These are phyloP conservation scores for Chymomyza fuscimana DNA, from an alignment of 2,888 invertebrate species.

Conservation along the genomic window DNA sequence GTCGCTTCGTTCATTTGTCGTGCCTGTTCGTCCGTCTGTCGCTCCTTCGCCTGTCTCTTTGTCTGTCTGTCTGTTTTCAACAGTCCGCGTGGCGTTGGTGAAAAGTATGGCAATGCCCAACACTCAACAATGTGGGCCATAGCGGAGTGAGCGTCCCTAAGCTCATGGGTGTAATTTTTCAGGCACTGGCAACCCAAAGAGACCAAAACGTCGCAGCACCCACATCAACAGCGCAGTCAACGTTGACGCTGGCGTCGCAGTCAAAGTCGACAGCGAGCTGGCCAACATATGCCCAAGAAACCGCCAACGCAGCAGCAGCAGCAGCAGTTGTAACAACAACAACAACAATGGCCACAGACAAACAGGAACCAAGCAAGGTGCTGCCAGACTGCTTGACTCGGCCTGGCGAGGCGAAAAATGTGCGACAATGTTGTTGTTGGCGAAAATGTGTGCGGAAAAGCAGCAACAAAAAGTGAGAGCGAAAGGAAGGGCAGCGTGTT, in stretches of 20 bases:
- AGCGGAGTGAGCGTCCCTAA: conserved; percentile 29
- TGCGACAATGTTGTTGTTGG: background rate
- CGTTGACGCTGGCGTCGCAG: conserved; percentile 22
- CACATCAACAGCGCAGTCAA: conserved; percentile 41
- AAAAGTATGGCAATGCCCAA: conserved; percentile 55
- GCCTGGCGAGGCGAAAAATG: conserved; percentile 1
- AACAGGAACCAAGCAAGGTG: conserved; percentile 42
- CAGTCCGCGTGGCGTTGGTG: conserved; percentile 21
- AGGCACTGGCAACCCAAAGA: conserved; percentile 33
- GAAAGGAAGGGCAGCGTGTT: conserved; percentile 10
- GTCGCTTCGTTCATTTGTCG: conserved; percentile 21
- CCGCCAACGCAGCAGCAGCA: conserved; percentile 17
- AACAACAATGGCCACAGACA: conserved; percentile 16
- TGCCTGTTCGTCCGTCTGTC: background rate
- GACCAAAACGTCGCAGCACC: conserved; percentile 33
- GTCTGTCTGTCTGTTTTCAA: conserved; percentile 9
- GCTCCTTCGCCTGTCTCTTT: conserved; percentile 1
- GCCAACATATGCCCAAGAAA: conserved; percentile 32
- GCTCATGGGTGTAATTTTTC: conserved; percentile 62
- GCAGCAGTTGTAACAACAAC: background rate
- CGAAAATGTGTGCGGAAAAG: conserved; percentile 12
- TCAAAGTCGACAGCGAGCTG: conserved; percentile 24
- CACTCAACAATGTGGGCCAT: conserved; percentile 22
- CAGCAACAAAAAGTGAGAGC: conserved; percentile 1
- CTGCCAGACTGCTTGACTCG: conserved; percentile 71